Conservation (phyloP, 2,888 invertebrate genomes). For the Blastobasis adustella region DNA sequence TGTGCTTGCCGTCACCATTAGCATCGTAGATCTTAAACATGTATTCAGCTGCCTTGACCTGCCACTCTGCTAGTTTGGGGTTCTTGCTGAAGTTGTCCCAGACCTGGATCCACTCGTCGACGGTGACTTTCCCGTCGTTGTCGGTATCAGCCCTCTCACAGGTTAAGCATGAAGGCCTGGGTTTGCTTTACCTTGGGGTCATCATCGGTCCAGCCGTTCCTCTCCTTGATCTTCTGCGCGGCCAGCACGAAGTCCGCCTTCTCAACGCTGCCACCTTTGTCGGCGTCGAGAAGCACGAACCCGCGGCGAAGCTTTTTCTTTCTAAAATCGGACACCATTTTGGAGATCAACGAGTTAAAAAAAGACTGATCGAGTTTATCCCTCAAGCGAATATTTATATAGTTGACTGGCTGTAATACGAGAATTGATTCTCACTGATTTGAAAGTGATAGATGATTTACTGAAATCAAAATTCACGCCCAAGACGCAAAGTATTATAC, state of each 20-base stretch:
- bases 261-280: constrained; percentile 90
- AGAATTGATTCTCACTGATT: no score
- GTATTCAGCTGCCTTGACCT: no score
- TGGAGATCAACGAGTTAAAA: no score
- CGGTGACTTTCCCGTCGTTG: constrained; percentile 85
- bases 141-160: constrained; percentile 89
- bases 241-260: constrained; percentile 90
- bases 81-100: constrained; percentile 81
- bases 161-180: constrained; percentile 53
- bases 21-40: no score
- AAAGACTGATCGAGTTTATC: no score
- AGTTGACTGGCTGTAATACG: no score
- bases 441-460: no score
- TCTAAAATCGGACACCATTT: constrained; percentile 87
- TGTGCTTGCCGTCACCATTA: no score
- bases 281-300: constrained; percentile 92
- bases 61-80: constrained; percentile 36
- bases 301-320: constrained; percentile 91
- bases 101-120: constrained; percentile 87
- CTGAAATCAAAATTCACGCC: no score
- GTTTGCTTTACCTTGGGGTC: constrained; percentile 83
- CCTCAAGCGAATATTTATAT: no score
- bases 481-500: no score
- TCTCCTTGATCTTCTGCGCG: constrained; percentile 86
- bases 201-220: constrained; percentile 84